A percentile compares a stretch with the other conserved stretches of the same genome.
These are phyloP conservation scores for Popillia japonica DNA, from an alignment of 1,140 invertebrate species.

Conservation along the genomic window DNA sequence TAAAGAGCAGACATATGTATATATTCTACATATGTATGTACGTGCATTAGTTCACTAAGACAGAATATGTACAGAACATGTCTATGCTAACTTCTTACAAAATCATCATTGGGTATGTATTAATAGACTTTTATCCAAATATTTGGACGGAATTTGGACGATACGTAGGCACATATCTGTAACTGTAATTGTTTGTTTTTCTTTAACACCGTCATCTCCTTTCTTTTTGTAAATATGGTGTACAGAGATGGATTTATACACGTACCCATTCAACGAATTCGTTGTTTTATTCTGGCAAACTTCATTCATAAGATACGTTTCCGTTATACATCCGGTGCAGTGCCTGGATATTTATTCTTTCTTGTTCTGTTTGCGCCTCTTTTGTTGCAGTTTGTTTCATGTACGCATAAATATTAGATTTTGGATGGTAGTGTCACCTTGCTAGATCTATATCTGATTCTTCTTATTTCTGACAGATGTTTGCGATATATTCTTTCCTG, in stretches of 20 bases:
- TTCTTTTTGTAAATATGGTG: neutral
- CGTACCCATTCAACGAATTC: conserved; percentile 10
- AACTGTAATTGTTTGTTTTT: conserved; percentile 4
- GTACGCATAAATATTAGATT: neutral
- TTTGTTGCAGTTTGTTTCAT: neutral
- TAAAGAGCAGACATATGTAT: no score
- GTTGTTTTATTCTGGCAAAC: neutral
- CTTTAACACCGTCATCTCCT: neutral
- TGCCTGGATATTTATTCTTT: neutral
- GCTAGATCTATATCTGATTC: neutral
- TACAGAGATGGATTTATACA: neutral
- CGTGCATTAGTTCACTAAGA: no score
- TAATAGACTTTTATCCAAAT: conserved; percentile 9
- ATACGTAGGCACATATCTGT: neutral
- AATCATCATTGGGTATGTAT: conserved; percentile 8
- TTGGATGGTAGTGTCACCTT: neutral
- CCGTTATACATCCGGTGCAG: neutral
- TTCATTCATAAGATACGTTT: neutral
- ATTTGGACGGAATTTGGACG: neutral
- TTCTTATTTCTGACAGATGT: neutral
- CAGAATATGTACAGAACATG: neutral
- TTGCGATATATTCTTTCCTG: no score
- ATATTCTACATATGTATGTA: no score
- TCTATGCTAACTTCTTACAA: neutral
- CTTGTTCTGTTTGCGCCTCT: neutral